Conservation (phyloP, 1,140 invertebrate genomes). For the Tetraneura akinire region DNA sequence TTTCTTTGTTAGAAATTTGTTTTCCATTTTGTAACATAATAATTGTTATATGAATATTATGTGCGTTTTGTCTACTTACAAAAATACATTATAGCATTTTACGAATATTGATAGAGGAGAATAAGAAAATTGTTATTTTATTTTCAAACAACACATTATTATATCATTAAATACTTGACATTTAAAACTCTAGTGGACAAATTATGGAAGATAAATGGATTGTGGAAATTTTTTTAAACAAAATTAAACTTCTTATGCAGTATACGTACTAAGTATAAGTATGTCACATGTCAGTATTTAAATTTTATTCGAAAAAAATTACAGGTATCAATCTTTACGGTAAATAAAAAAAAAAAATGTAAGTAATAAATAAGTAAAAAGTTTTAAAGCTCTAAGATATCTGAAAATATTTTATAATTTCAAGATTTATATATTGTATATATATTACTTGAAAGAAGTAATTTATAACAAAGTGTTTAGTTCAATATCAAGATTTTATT, state of each 20-base stretch:
- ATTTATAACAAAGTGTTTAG: slow-evolving; percentile 19
- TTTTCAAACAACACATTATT: too few species aligned
- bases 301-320: slow-evolving; percentile 16
- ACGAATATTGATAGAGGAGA: too few species aligned
- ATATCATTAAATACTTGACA: too few species aligned
- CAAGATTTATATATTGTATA: neutral
- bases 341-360: slow-evolving; percentile 1
- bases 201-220: slow-evolving; percentile 18
- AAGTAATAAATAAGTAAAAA: slow-evolving; percentile 33
- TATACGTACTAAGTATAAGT: too few species aligned
- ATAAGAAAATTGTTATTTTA: too few species aligned
- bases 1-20: too few species aligned
- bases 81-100: too few species aligned
- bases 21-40: too few species aligned
- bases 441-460: neutral
- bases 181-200: neutral
- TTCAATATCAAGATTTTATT: slow-evolving; percentile 30
- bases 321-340: too few species aligned
- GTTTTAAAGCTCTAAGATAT: slow-evolving; percentile 10
- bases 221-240: neutral
- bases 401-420: neutral
- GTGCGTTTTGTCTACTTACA: too few species aligned
- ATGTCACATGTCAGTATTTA: too few species aligned
- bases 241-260: slow-evolving; percentile 23
- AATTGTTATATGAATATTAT: too few species aligned